Percentiles rank a stretch among this genome's conserved stretches.
Evolutionary conservation across 30 jellyfish, hydroid and myxozoan species (phyloP).

Genomic region (Catostylus mosaicus): DNA sequence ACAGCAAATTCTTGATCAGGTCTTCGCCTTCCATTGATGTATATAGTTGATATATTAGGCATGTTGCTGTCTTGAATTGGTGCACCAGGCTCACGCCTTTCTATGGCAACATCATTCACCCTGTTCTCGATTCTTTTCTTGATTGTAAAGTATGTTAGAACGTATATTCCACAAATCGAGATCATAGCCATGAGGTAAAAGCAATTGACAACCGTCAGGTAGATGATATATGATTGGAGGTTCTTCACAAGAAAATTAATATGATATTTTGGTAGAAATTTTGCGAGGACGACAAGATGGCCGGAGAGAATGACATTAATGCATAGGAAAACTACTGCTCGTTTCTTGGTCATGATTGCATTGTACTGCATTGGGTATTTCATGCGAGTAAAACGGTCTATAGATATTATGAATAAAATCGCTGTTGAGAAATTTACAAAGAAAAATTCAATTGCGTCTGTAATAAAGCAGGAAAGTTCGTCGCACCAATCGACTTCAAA

Average conservation of each 20-base stretch:
- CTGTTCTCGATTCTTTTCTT: not conserved
- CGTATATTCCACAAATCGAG: not conserved
- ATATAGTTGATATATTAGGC: not conserved
- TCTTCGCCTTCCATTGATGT: conserved; percentile 7
- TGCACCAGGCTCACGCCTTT: not conserved
- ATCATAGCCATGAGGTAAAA: not conserved
- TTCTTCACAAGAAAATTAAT: not conserved
- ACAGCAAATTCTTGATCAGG: conserved; percentile 51
- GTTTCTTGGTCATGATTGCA: conserved; percentile 22
- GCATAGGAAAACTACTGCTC: not conserved
- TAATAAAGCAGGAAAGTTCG: not conserved
- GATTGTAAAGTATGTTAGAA: conserved; percentile 22
- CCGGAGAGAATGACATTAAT: not conserved
- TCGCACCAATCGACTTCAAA: not conserved
- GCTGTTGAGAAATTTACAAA: conserved; percentile 12
- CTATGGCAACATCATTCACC: not conserved
- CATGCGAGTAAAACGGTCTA: conserved; percentile 55
- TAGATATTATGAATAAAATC: conserved; percentile 13
- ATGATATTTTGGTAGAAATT: not conserved
- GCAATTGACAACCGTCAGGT: not conserved
- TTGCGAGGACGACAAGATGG: not conserved
- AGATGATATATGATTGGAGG: not conserved
- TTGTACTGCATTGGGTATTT: conserved; percentile 5
- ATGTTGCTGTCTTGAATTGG: not conserved
- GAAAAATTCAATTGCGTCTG: not conserved